Evolutionary conservation across 2,888 invertebrate species (phyloP), one percentile per base, ranked within the genome.

Genomic region (Meteorus cinctellus): DNA sequence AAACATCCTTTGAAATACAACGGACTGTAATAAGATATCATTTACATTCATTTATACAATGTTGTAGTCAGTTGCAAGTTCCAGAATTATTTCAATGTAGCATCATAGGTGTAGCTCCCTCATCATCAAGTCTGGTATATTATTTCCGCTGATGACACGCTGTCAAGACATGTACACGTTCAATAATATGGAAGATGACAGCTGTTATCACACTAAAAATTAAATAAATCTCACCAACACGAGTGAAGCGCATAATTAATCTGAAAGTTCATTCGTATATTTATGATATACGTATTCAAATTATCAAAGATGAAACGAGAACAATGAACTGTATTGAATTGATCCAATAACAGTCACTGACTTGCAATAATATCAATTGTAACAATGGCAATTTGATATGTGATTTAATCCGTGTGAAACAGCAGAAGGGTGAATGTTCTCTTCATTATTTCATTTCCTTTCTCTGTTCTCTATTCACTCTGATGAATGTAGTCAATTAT

Each of bases 21-120:
- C 63, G 69, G 79, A 80, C 74, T 78, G 75, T 76, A 79, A 81
- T 78, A 77, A 78, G 62, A 81, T 71, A 75, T 74, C 69, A 71
- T 72, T 27, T 62, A 71, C 34, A 24, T 72, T 77, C 74, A 76
- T 72, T 55, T 24, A 24, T 24, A 24, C 24, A 24, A 24, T 24
- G 24, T 24, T 24, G 24, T 24, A 24, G 24, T 24, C 24, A 24
- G 24, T 24, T 24, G 24, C 24, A 24, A 24, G 1, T 24, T 24
- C 24, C 24, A 24, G 24, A 24, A 24, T 24, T 24, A 24, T 24
- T 24, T 24, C 24, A n/a, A 19, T 77, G 67, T 45, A 19, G 36
- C 12, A 34, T 59, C 74, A 48, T 69, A n/a, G 65, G 34, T 34
- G 8, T 6, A 4, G 8, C 8, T 34, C 34, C 0, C 2, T 34